Evolutionary conservation across 2,888 invertebrate genomes (phyloP).

Genomic region (Drosophila koepferae): DNA sequence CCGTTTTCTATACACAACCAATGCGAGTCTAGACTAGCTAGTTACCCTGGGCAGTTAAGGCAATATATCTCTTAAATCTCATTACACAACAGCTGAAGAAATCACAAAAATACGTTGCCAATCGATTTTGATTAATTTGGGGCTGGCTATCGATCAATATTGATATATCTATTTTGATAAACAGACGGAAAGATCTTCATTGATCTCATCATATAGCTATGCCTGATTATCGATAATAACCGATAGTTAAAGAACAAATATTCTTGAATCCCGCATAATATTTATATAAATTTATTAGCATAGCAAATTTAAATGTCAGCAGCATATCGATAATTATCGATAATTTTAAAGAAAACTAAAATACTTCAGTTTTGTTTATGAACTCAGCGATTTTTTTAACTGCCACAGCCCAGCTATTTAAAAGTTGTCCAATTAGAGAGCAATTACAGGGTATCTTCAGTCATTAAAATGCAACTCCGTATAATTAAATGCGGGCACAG

Average conservation of each 20-base stretch:
- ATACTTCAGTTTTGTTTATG: background rate
- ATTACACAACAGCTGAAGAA: background rate
- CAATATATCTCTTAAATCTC: background rate
- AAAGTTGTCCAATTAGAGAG: background rate
- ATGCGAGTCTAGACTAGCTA: background rate
- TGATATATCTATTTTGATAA: too few relatives aligned
- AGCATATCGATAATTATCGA: background rate
- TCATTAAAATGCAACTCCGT: slow-evolving; percentile 8
- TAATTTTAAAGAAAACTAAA: background rate
- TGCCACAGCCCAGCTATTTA: background rate
- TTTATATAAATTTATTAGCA: too few relatives aligned
- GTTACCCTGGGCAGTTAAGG: background rate
- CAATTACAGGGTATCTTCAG: slow-evolving; percentile 21
- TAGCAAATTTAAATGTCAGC: too few relatives aligned
- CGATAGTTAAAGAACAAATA: background rate
- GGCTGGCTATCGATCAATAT: background rate
- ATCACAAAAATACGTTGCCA: background rate
- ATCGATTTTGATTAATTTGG: background rate
- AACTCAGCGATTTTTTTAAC: background rate
- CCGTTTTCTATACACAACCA: background rate
- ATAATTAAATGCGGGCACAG: slow-evolving; percentile 73
- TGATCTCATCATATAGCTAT: too few relatives aligned
- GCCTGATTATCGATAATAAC: background rate
- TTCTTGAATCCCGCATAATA: too few relatives aligned
- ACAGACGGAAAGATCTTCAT: too few relatives aligned